Conservation (phyloP, 2,113 vertebrate genomes). For the Cranoglanis bouderius region DNA sequence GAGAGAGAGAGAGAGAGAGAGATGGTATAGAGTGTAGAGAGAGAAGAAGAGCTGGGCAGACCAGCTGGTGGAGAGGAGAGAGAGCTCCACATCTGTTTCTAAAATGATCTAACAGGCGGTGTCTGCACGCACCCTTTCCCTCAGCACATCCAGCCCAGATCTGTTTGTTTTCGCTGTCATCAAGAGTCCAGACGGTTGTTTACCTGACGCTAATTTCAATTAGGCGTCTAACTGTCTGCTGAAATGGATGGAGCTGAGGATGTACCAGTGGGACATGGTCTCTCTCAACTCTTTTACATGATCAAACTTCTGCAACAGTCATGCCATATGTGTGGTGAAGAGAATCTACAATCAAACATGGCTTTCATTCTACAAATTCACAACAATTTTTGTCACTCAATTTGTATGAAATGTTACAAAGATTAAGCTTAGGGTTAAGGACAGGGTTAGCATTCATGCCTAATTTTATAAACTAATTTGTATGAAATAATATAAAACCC, state of each 20-base stretch:
- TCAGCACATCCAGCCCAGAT: constrained; percentile 33
- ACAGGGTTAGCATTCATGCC: background rate
- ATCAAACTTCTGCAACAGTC: constrained; percentile 7
- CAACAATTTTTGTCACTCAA: background rate
- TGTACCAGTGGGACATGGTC: constrained; percentile 40
- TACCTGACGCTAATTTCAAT: constrained; percentile 56
- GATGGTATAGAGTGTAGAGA: constrained; percentile 7
- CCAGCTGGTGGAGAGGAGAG: constrained; percentile 21
- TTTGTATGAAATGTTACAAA: background rate
- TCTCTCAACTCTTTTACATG: constrained; percentile 9
- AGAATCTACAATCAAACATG: background rate
- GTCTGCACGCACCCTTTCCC: constrained; percentile 57
- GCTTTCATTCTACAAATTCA: background rate
- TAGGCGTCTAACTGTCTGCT: constrained; percentile 55
- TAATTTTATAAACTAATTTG: background rate
- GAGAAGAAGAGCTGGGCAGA: constrained; percentile 26
- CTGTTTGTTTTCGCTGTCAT: constrained; percentile 53
- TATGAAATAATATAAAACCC: background rate
- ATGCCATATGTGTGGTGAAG: background rate
- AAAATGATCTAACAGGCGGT: constrained; percentile 55
- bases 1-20: background rate
- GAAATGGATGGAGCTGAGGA: constrained; percentile 45
- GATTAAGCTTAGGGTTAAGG: background rate
- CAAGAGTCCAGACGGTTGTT: constrained; percentile 43
- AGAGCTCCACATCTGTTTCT: constrained; percentile 54